phyloP scores from a whole-genome alignment of 2,888 invertebrate genomes.

The Sisyra nigra region DNA sequence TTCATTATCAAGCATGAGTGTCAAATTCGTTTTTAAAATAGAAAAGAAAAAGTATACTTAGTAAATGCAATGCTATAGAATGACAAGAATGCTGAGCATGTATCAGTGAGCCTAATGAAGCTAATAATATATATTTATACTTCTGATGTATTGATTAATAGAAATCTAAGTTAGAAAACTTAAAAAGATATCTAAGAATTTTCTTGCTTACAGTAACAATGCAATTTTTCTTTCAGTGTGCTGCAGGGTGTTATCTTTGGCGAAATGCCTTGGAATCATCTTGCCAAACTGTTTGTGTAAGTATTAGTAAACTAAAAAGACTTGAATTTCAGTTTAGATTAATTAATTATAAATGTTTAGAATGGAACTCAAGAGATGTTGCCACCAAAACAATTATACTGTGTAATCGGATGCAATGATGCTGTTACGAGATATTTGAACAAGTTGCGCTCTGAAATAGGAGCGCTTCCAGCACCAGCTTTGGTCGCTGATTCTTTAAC shows the following conservation, averaged over 20 bases:
- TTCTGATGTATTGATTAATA: too few relatives aligned
- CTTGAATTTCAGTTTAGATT: background rate
- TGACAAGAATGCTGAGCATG: too few relatives aligned
- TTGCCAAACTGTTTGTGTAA: constrained; percentile 71
- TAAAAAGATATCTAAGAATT: too few relatives aligned
- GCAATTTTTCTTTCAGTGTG: constrained; percentile 47
- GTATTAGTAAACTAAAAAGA: constrained; percentile 25
- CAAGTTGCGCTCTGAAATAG: constrained; percentile 46
- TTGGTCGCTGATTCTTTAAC: constrained; percentile 62
- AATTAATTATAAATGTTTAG: constrained; percentile 27
- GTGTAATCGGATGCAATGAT: constrained; percentile 69
- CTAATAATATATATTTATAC: too few relatives aligned
- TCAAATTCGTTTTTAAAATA: too few relatives aligned
- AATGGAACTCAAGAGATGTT: constrained; percentile 52
- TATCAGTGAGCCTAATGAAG: too few relatives aligned
- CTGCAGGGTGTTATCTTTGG: constrained; percentile 66
- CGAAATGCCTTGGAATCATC: constrained; percentile 55
- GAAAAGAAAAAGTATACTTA: too few relatives aligned
- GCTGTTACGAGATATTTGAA: constrained; percentile 61
- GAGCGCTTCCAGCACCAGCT: constrained; percentile 55
- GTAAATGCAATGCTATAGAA: too few relatives aligned
- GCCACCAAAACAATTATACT: constrained; percentile 54
- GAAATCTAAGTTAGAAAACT: too few relatives aligned
- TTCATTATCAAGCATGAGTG: too few relatives aligned
- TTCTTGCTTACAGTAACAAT: too few relatives aligned